Base-by-base conservation (phyloP, 2,888 invertebrate species). In the Strigamia crassipes region DNA sequence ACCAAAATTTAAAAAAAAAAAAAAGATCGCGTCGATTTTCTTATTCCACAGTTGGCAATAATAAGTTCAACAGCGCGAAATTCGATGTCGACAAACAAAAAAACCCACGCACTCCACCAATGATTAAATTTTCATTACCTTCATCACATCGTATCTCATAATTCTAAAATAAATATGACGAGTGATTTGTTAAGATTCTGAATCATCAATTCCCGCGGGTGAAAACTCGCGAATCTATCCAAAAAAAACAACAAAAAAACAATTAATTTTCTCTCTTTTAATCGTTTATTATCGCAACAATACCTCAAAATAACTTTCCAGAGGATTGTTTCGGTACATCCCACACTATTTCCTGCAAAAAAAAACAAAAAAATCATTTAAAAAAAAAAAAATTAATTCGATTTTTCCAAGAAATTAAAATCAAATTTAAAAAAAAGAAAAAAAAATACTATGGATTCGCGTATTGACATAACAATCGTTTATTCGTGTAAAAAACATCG, bases 291-390 rank as follows among this genome's bases (percentile, higher is more conserved):
- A n/a, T n/a, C n/a, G n/a, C n/a, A n/a, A 51, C 3, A 51, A n/a
- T 51, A 51, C 51, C 51, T 51, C 3, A 51, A 51, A 51, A n/a
- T 51, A 51, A 51, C 51, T 51, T 51, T 51, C 51, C 51, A 6
- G 51, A 2, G 13, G 51, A 51, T n/a, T 51, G n/a, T 51, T n/a
- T 13, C 10, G 5, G 51, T 6, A n/a, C 51, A 51, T 51, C 51
- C 51, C 51, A 51, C 51, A 51, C 51, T 51, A 51, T 51, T 51
- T 51, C 51, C 51, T 51, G 10, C n/a, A 51, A 51, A n/a, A 51
- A 51, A 3, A 51, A 51, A 51, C 13, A 51, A 51, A 51, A 51
- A 51, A n/a, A n/a, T n/a, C n/a, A n/a, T n/a, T n/a, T n/a, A n/a
- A n/a, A n/a, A n/a, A n/a, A n/a, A n/a, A n/a, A n/a, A n/a, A n/a